These are phyloP conservation scores for Ridgeia piscesae DNA, from an alignment of 1,140 invertebrate genomes.

Conservation along the genomic window DNA sequence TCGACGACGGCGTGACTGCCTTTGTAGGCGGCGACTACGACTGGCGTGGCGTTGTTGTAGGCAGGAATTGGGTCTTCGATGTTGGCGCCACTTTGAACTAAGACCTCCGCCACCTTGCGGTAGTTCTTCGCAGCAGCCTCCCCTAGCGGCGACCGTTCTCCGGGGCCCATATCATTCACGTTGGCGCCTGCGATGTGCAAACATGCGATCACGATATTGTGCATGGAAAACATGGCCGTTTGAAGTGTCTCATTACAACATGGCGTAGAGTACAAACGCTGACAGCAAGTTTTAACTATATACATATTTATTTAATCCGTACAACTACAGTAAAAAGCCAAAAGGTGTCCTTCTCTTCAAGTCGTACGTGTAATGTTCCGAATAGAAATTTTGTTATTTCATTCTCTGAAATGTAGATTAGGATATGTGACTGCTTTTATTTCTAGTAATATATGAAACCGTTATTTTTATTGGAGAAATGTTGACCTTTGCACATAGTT, in stretches of 20 bases:
- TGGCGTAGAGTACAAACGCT: neutral
- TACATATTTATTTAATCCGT: neutral
- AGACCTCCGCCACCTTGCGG: slow-evolving; percentile 25
- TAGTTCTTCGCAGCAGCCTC: slow-evolving; percentile 25
- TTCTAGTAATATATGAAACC: no score
- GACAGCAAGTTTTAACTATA: neutral
- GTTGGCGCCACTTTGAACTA: slow-evolving; percentile 21
- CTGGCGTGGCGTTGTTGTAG: slow-evolving; percentile 27
- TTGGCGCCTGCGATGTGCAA: slow-evolving; percentile 21
- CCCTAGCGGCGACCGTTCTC: slow-evolving; percentile 23
- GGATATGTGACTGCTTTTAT: no score
- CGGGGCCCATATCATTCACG: slow-evolving; percentile 22
- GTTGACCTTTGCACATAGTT: neutral
- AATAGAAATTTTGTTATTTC: neutral
- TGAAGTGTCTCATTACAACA: neutral
- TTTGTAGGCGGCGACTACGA: slow-evolving; percentile 17
- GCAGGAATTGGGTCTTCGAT: slow-evolving; percentile 20
- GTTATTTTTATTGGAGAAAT: neutral
- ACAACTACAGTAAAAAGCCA: no score
- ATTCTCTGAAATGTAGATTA: neutral
- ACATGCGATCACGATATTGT: neutral
- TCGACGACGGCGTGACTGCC: slow-evolving; percentile 16
- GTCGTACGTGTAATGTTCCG: no score
- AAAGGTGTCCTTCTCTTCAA: no score
- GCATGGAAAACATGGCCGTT: neutral